phyloP scores from a whole-genome alignment of 2,797 vertebrate species.

The Paramormyrops hopkinsi region DNA sequence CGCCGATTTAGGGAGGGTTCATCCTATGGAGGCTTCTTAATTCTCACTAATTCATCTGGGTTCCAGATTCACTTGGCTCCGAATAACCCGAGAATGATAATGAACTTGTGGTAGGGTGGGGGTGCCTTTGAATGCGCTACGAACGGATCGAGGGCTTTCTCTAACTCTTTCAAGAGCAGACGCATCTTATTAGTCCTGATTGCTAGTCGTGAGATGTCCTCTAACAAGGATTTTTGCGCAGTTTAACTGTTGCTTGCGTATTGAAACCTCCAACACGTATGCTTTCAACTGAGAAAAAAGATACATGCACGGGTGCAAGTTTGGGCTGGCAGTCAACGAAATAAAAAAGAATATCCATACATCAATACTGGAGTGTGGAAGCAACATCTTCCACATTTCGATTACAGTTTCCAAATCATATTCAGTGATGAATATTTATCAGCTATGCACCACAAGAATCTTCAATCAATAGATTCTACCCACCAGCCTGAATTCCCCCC shows the following conservation, averaged over 20 bases:
- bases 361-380: slow-evolving; percentile 13
- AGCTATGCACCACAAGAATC: slow-evolving; percentile 50
- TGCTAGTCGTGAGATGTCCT: slow-evolving; percentile 76
- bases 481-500: slow-evolving; percentile 47
- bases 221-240: slow-evolving; percentile 57
- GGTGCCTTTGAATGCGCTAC: slow-evolving; percentile 88
- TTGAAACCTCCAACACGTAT: slow-evolving; percentile 12
- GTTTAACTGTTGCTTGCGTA: slow-evolving; percentile 63
- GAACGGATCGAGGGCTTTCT: slow-evolving; percentile 92
- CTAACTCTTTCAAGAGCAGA: slow-evolving; percentile 80
- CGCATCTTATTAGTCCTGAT: slow-evolving; percentile 85
- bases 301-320: neutral
- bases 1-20: slow-evolving; percentile 95
- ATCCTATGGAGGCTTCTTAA: slow-evolving; percentile 94
- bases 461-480: slow-evolving; percentile 66
- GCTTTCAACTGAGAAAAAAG: neutral
- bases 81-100: slow-evolving; percentile 90
- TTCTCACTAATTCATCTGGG: slow-evolving; percentile 99
- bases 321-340: slow-evolving; percentile 27
- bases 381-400: slow-evolving; percentile 33
- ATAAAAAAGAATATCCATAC: slow-evolving; percentile 24
- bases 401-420: slow-evolving; percentile 59
- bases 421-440: slow-evolving; percentile 66
- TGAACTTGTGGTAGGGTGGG: slow-evolving; percentile 68
- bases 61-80: slow-evolving; percentile 92